phyloP scores from a whole-genome alignment of 2,797 vertebrate genomes.

The Acipenser oxyrinchus region DNA sequence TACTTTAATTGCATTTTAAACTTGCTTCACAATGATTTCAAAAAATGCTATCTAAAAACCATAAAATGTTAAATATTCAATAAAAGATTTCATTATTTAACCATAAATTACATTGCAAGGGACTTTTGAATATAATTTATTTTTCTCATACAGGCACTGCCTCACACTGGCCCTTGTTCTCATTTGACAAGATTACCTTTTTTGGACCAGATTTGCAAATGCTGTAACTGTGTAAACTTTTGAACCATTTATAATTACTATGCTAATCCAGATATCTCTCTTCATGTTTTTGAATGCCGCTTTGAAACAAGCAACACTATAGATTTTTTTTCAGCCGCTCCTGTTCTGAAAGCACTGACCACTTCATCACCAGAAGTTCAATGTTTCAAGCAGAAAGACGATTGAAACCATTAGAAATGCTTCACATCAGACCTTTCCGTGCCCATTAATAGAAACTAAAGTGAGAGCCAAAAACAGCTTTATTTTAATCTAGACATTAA shows the following conservation, averaged over 20 bases:
- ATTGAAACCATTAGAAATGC: background rate
- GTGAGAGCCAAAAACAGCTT: background rate
- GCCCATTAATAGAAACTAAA: background rate
- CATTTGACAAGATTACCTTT: constrained; percentile 44
- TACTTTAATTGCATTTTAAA: too few species aligned
- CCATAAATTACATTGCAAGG: too few species aligned
- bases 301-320: background rate
- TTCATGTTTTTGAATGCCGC: constrained; percentile 37
- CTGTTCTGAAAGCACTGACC: background rate
- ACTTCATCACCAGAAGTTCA: background rate
- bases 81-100: too few species aligned
- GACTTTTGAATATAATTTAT: too few species aligned
- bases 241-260: constrained; percentile 60
- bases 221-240: constrained; percentile 48
- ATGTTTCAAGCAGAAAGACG: background rate
- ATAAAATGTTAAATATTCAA: too few species aligned
- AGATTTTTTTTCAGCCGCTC: background rate
- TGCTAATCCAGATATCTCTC: constrained; percentile 54
- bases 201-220: constrained; percentile 61
- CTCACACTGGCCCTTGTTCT: constrained; percentile 7
- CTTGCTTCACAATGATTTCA: too few species aligned
- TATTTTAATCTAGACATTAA: background rate
- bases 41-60: too few species aligned
- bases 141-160: too few species aligned
- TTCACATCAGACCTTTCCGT: background rate